Base-by-base conservation (phyloP, 64 coral and sea anemone species). In the Pocillopora verrucosa region DNA sequence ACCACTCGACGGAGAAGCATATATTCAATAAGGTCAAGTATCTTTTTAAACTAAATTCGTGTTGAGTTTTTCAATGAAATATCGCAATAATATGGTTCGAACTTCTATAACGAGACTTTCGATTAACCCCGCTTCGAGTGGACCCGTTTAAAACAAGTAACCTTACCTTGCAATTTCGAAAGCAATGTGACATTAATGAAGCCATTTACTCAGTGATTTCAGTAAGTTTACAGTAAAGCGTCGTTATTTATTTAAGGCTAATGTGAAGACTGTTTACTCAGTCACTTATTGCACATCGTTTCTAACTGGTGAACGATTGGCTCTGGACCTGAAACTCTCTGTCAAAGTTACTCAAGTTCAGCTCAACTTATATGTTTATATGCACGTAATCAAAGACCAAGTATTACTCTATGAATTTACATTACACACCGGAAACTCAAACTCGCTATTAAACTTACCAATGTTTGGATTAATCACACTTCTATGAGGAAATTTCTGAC, bases 391-490 rank as follows among this genome's bases (percentile, higher is more conserved):
- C 78, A 59, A 58, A 12, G 11, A 51, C 16, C 35, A 26, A 41
- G 65, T 72, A 56, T 7, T 51, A 51, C 41, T 7, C 7, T 51
- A 51, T 51, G 41, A 83, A 67, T 36, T 61, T 11, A 85, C 22
- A 85, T 2, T 25, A 85, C 69, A 85, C 37, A 85, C 82, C 82
- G 82, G 82, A 85, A 72, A 72, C 51, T 85, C 20, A 20, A 77
- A 77, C 19, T 77, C 34, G 41, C 45, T 77, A 77, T 77, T 77
- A 38, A 72, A 85, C 82, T 85, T 85, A 85, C 82, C 82, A 9
- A 85, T 72, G 82, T 85, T 65, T 85, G 82, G 22, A 65, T 85
- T 85, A 68, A 65, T 19, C 82, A 85, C 82, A 85, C 82, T 85
- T 85, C 36, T 85, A 19, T 72, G 63, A 85, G 82, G 82, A 72